phyloP scores from a whole-genome alignment of 2,888 invertebrate genomes.

The Synanthedon tipuliformis region DNA sequence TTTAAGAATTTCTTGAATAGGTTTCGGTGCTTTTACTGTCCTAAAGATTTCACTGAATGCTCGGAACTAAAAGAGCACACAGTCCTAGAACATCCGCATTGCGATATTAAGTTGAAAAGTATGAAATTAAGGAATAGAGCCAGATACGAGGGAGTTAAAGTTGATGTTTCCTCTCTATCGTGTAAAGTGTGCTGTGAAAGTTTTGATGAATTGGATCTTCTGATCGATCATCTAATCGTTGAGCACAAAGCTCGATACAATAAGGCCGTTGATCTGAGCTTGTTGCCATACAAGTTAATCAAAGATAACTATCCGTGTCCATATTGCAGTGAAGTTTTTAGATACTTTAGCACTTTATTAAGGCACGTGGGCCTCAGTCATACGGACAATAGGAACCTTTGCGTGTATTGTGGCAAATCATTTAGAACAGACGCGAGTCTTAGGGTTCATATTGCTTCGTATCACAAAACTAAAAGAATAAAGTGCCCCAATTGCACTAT shows the following conservation, averaged over 20 bases:
- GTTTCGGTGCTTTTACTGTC: constrained; percentile 52
- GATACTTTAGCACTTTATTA: constrained; percentile 37
- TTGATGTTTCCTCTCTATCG: constrained; percentile 35
- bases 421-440: constrained; percentile 41
- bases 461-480: constrained; percentile 27
- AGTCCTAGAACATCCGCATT: constrained; percentile 33
- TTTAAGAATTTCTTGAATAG: constrained; percentile 46
- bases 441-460: constrained; percentile 31
- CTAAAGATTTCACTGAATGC: constrained; percentile 40
- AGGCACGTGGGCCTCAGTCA: constrained; percentile 39
- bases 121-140: constrained; percentile 48
- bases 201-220: constrained; percentile 21
- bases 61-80: constrained; percentile 42
- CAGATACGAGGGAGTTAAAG: constrained; percentile 42
- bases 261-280: constrained; percentile 21
- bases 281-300: constrained; percentile 34
- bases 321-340: constrained; percentile 27
- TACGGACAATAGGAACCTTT: constrained; percentile 41
- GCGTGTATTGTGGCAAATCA: constrained; percentile 38
- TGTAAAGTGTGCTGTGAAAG: constrained; percentile 35
- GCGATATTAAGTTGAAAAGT: constrained; percentile 35
- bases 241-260: constrained; percentile 32
- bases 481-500: constrained; percentile 31
- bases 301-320: constrained; percentile 42
- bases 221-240: constrained; percentile 29